phyloP scores from a whole-genome alignment of 1,140 invertebrate species.

The Procambarus virginalis region DNA sequence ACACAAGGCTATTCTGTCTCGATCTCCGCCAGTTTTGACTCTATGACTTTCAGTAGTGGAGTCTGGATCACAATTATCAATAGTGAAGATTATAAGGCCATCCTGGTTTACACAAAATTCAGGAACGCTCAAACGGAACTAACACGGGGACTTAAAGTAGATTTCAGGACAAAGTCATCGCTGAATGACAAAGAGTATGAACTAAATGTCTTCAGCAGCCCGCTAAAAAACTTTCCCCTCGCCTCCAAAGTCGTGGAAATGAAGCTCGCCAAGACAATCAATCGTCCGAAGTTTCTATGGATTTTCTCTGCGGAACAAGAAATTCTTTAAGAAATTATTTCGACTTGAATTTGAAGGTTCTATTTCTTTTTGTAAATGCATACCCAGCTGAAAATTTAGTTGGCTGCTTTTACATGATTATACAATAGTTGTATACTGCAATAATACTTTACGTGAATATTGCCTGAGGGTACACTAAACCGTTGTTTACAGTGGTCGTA shows the following conservation, averaged over 20 bases:
- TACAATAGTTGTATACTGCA: too few species aligned
- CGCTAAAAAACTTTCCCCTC: background rate
- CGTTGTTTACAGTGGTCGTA: background rate
- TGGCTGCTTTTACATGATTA: too few species aligned
- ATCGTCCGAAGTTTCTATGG: background rate
- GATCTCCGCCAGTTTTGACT: background rate
- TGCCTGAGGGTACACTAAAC: too few species aligned
- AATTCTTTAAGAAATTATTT: background rate
- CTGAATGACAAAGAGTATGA: background rate
- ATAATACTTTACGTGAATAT: too few species aligned
- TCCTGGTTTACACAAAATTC: background rate
- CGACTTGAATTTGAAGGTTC: background rate
- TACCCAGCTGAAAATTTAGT: too few species aligned
- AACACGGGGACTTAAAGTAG: background rate
- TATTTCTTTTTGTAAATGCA: too few species aligned
- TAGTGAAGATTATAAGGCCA: background rate
- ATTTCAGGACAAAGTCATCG: background rate
- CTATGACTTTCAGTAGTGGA: background rate
- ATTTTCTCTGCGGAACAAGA: background rate
- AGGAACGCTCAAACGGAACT: background rate
- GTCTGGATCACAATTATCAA: background rate
- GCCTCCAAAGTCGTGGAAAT: background rate
- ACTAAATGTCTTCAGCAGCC: background rate
- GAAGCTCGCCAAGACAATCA: background rate
- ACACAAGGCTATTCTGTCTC: background rate